A percentile compares a stretch with the other conserved stretches of the same genome.
Conservation (phyloP, 1,140 invertebrate genomes). For the Teleogryllus occipitalis region DNA sequence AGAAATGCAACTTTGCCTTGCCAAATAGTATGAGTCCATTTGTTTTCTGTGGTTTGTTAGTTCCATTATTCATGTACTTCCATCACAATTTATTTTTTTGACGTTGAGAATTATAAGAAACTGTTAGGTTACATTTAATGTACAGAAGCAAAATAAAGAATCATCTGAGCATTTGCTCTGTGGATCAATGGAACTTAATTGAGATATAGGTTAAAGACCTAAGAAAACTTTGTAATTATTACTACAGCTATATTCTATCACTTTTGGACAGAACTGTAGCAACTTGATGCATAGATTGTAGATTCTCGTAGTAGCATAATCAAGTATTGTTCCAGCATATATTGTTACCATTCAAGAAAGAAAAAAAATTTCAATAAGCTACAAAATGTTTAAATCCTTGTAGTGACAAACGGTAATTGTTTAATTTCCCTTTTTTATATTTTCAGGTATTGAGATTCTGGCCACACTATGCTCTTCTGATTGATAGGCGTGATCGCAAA, state of each 20-base stretch:
- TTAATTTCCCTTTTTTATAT: not conserved
- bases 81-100: too few species aligned
- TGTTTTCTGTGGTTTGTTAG: too few species aligned
- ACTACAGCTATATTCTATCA: too few species aligned
- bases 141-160: not conserved
- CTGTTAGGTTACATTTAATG: too few species aligned
- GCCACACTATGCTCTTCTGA: conserved; percentile 20
- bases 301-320: not conserved
- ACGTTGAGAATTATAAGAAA: too few species aligned
- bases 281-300: not conserved
- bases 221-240: too few species aligned
- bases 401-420: not conserved
- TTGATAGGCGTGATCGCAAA: conserved; percentile 13
- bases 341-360: not conserved
- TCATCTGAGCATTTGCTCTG: not conserved
- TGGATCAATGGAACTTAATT: not conserved
- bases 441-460: conserved; percentile 14
- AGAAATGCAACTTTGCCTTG: too few species aligned
- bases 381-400: not conserved
- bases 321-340: not conserved
- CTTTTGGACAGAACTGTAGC: too few species aligned
- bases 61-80: too few species aligned
- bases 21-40: too few species aligned
- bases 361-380: not conserved
- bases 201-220: not conserved